These are phyloP conservation scores for Agelastica alni DNA, from an alignment of 2,888 invertebrate genomes.

Conservation along the genomic window DNA sequence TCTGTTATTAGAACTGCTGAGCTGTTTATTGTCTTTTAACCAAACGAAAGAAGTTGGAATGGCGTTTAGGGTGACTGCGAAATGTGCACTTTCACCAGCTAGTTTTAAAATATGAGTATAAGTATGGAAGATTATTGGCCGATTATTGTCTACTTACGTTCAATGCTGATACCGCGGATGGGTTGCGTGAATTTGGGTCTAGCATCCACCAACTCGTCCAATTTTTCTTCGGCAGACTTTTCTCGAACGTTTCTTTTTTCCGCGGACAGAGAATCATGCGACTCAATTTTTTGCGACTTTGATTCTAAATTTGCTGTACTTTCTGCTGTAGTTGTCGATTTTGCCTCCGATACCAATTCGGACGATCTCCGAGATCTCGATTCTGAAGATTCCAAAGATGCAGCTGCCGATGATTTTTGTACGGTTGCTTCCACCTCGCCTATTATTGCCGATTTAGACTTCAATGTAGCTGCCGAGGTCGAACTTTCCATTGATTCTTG, in stretches of 20 bases:
- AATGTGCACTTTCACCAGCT: conserved; percentile 84
- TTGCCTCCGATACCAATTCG: neutral
- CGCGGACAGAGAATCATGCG: conserved; percentile 32
- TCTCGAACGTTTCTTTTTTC: conserved; percentile 34
- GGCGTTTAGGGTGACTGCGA: conserved; percentile 76
- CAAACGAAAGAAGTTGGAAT: conserved; percentile 73
- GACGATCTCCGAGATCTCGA: neutral
- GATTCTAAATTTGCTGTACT: neutral
- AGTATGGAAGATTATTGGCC: neutral
- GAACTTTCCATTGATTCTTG: conserved; percentile 27
- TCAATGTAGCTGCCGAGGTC: conserved; percentile 16
- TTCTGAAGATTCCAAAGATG: neutral
- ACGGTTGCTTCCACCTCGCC: neutral
- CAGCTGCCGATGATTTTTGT: conserved; percentile 2
- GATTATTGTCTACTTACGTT: conserved; percentile 68
- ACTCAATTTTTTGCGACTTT: neutral
- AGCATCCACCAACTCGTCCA: conserved; percentile 56
- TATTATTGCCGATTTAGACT: conserved; percentile 7
- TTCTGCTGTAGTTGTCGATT: neutral
- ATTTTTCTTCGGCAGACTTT: conserved; percentile 45
- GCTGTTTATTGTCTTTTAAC: conserved; percentile 85
- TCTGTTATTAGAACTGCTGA: conserved; percentile 73
- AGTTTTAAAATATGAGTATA: conserved; percentile 33
- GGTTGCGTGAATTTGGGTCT: conserved; percentile 75
- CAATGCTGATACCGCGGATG: conserved; percentile 75